Evolutionary conservation across 2,797 vertebrate species (phyloP), one percentile per base, ranked within the genome.

Genomic region (Gadopsis marmoratus): DNA sequence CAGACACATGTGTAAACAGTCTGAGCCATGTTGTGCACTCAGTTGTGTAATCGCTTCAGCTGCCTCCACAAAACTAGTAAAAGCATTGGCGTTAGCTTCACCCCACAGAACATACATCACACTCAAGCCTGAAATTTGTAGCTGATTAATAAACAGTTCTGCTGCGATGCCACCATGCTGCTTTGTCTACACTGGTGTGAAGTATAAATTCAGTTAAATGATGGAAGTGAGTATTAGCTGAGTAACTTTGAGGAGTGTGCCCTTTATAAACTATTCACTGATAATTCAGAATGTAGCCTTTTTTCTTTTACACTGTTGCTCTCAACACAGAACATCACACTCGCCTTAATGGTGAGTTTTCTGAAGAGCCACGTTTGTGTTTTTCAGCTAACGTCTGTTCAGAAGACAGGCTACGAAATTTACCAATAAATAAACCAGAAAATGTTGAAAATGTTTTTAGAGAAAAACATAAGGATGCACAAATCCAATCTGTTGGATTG

Each of bases 61-160:
- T 48, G 64, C 53, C 64, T 50, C 64, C 51, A 63, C 16, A 67
- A 74, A 74, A 79, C 50, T 26, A 61, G 53, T 45, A 26, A 31
- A 82, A 83, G 58, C 71, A 29, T 0, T 65, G 69, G 62, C 60
- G 77, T 58, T 53, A 29, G 55, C 68, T 60, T 76, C 76, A 81
- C 56, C 69, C 54, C 67, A 67, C 37, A 43, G 62, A 66, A 51
- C 73, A 76, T 71, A 63, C 66, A 33, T 75, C 69, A 79, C 64
- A 66, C 51, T 74, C 8, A 78, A 53, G 48, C 53, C 60, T 53
- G 45, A 41, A 64, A 41, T 76, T 80, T 63, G n/a, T 14, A 53
- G 70, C 51, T 66, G 48, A 71, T 79, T 76, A 74, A 75, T 63
- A 75, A 73, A 77, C 58, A 45, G 31, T 31, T 61, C 56, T 39